These are phyloP conservation scores for Heliconius aoede DNA, from an alignment of 2,888 invertebrate genomes.

Conservation along the genomic window DNA sequence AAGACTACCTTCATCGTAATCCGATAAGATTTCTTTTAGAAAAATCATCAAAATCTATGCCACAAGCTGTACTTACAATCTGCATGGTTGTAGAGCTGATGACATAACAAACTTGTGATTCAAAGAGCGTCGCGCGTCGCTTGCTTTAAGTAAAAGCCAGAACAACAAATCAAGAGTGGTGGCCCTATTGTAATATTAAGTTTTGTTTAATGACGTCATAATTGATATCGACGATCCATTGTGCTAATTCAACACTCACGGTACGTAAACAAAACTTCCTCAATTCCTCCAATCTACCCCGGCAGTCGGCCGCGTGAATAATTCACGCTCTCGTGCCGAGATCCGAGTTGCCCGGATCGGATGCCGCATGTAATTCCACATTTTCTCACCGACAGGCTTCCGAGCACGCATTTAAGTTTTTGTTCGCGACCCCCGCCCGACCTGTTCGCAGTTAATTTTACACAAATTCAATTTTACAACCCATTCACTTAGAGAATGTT, in stretches of 20 bases:
- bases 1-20: background rate
- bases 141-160: background rate
- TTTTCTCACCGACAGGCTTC: conserved; percentile 70
- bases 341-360: conserved; percentile 63
- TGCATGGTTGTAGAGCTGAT: background rate
- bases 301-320: conserved; percentile 65
- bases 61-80: background rate
- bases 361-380: conserved; percentile 73
- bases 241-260: conserved; percentile 40
- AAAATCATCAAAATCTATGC: background rate
- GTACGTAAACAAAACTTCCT: conserved; percentile 46
- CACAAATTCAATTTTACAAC: conserved; percentile 71
- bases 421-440: conserved; percentile 56
- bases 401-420: conserved; percentile 76
- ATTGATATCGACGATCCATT: conserved; percentile 31
- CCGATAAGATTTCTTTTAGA: background rate
- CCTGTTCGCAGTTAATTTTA: conserved; percentile 74
- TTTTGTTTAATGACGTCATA: conserved; percentile 17
- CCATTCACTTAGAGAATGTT: conserved; percentile 70
- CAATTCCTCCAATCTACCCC: conserved; percentile 46
- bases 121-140: background rate
- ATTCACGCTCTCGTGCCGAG: conserved; percentile 60
- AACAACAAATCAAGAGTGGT: background rate
- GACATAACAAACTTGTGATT: background rate
- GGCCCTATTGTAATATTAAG: background rate